Base-by-base conservation (phyloP, 2,888 invertebrate genomes). In the Melinaea menophilus region DNA sequence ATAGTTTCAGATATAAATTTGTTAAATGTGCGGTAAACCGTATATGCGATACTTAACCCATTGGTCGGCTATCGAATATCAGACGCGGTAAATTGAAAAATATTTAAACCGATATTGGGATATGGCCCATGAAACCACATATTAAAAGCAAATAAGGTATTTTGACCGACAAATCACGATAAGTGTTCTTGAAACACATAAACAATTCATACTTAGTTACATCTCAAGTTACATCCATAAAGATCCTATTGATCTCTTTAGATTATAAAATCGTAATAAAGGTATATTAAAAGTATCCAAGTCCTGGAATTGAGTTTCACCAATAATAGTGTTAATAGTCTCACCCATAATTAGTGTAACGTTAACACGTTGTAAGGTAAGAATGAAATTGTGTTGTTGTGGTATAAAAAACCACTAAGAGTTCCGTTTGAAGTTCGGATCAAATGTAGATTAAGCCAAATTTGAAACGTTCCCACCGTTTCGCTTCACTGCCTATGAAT, bases 381-480 rank as follows among this genome's bases (percentile, higher is more conserved):
- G 64, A 63, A 55, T 54, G 22, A 48, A 65, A 48, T 62, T 63
- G 61, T 31, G 59, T 62, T 58, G 55, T 67, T 69, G 73, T 70
- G 71, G 72, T 72, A 62, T 66, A 72, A 72, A 71, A 79, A 82
- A 81, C 84, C 84, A 79, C 84, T 70, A 73, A 69, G 75, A 79
- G 77, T 79, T 84, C 81, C 82, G 82, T 79, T 81, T 75, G 78
- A 80, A 85, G 82, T 79, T 80, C 75, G 79, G 81, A 85, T 86
- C 86, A 84, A 85, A 87, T 86, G 81, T 83, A 86, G 84, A 84
- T 81, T 82, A 84, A 76, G 81, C 80, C 75, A 80, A 82, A 82
- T 81, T 81, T 76, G 67, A 85, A 84, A 83, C 77, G 85, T 90
- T 90, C 90, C 87, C 90, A 90, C 83, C 85, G 90, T 82, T 80